A percentile compares a stretch with the other conserved stretches of the same genome.
phyloP scores from a whole-genome alignment of 2,797 vertebrate species.

The Ispidina picta region DNA sequence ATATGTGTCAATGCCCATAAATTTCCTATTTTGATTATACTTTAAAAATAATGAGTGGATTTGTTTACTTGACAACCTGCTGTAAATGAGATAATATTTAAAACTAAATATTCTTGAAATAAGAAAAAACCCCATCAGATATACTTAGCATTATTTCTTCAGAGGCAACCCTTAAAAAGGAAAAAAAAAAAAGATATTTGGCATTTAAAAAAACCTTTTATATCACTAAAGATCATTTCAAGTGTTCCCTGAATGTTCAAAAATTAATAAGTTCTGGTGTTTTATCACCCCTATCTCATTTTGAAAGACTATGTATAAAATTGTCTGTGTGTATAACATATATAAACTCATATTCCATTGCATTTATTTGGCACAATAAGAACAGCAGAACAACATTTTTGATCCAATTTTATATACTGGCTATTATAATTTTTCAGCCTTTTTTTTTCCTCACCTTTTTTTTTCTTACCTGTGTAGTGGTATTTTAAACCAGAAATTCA shows the following conservation, averaged over 20 bases:
- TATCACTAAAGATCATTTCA: background rate
- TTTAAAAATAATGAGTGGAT: background rate
- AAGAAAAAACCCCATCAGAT: background rate
- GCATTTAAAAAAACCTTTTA: background rate
- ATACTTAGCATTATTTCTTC: background rate
- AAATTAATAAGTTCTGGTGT: background rate
- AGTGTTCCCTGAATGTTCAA: background rate
- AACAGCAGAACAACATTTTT: background rate
- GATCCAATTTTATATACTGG: background rate
- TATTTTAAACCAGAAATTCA: background rate
- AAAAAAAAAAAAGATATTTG: background rate
- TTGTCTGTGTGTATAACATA: background rate
- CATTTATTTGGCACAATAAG: background rate
- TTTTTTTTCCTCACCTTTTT: background rate
- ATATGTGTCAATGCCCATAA: background rate
- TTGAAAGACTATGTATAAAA: background rate
- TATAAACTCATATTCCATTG: background rate
- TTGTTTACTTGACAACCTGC: background rate
- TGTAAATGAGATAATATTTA: background rate
- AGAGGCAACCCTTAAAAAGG: no score
- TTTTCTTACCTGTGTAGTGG: background rate
- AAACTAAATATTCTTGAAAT: background rate
- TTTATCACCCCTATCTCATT: background rate
- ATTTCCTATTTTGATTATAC: background rate
- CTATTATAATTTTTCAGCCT: background rate